Evolutionary conservation across 2,888 invertebrate genomes (phyloP), one percentile per base, ranked within the genome.

Genomic region (Euproctis similis): DNA sequence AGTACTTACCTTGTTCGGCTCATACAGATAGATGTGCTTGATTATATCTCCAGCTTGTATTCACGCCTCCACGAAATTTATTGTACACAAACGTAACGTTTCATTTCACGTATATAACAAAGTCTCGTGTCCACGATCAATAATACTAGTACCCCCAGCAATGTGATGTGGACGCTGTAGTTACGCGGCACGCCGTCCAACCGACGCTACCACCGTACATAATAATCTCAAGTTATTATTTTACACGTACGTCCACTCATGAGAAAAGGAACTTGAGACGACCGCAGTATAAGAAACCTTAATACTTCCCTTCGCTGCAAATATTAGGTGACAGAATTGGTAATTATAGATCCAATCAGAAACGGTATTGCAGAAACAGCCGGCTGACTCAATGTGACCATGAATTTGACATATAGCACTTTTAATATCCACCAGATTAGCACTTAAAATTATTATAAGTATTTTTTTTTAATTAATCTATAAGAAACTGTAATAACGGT

Each of bases 241-340:
- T 80, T 80, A 80, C 81, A 78, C 70, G 73, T 75, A 76, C 73
- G 77, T 81, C 77, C 81, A 82, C 80, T 81, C 84, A 82, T 82
- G 84, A 82, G 84, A 84, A 84, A 84, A 80, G 84, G 75, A 82
- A 84, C 78, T 56, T 70, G 84, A 84, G 77, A 81, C 80, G 82
- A 84, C 84, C 84, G 76, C 82, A 84, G 65, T 68, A 77, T 65
- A 74, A 78, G 82, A 84, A 82, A 82, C 84, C 84, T 81, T 81
- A 84, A 75, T 82, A 82, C 82, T 81, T 81, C 82, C 82, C 81
- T 82, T 80, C 77, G 72, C 64, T 80, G 73, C 74, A 75, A 74
- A 84, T 82, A 82, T 84, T 74, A 70, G 68, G 78, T 84, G 80
- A 81, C 84, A 81, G 69, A 74, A 68, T 58, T 64, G 59, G 62